Evolutionary conservation across 2,113 vertebrate species (phyloP).

Genomic region (Indri indri): DNA sequence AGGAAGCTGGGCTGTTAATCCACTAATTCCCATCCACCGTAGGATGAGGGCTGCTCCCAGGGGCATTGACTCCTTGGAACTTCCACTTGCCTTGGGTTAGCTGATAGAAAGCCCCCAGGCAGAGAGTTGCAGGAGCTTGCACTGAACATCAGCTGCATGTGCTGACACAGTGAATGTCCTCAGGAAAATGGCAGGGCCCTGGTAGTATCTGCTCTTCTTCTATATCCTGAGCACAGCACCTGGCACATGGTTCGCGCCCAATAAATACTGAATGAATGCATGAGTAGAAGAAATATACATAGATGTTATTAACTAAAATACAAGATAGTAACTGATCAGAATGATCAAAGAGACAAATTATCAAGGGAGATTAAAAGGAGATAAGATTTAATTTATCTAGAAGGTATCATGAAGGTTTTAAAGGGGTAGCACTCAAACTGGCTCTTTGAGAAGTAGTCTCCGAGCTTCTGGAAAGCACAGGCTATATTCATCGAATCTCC

Average conservation of each 20-base stretch:
- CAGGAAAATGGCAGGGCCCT: neutral
- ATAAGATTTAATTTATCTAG: neutral
- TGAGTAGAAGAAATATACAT: neutral
- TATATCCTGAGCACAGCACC: neutral
- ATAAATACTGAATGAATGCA: neutral
- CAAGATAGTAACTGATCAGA: neutral
- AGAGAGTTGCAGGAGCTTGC: neutral
- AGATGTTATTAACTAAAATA: neutral
- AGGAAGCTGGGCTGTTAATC: neutral
- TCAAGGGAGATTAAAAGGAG: neutral
- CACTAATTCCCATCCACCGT: neutral
- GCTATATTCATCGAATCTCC: neutral
- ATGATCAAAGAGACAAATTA: neutral
- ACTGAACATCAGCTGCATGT: neutral
- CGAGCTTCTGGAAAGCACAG: neutral
- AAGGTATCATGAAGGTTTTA: neutral
- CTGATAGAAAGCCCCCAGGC: neutral
- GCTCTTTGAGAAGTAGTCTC: neutral
- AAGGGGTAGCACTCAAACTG: neutral
- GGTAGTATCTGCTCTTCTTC: neutral
- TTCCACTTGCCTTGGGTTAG: neutral
- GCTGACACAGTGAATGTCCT: too few species aligned
- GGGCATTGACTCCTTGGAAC: neutral
- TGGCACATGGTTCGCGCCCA: neutral
- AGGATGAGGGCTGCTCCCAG: neutral